Evolutionary conservation across 2,888 invertebrate species (phyloP).

Genomic region (Lepidocyrtoides sp.): DNA sequence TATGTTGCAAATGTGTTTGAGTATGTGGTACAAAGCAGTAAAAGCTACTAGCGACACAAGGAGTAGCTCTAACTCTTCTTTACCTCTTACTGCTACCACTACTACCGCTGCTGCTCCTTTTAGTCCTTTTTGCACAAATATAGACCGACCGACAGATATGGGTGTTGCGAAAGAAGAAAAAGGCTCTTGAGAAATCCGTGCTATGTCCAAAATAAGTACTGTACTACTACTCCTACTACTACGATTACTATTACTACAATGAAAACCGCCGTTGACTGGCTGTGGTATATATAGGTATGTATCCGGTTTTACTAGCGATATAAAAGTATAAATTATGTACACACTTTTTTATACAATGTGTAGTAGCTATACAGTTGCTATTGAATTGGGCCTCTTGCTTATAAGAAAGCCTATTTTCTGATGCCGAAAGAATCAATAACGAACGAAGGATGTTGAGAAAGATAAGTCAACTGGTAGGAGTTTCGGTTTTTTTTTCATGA

Average conservation of each 20-base stretch:
- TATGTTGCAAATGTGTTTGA: slow-evolving; percentile 70
- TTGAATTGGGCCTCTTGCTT: too few relatives aligned
- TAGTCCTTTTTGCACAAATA: slow-evolving; percentile 6
- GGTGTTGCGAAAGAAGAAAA: slow-evolving; percentile 42
- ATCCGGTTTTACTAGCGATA: not conserved
- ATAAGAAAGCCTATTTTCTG: too few relatives aligned
- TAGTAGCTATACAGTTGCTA: too few relatives aligned
- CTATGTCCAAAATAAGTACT: slow-evolving; percentile 46
- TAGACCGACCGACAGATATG: slow-evolving; percentile 41
- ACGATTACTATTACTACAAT: too few relatives aligned
- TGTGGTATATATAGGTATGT: slow-evolving; percentile 9
- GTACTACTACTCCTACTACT: too few relatives aligned
- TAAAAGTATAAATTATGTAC: too few relatives aligned
- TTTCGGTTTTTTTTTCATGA: not conserved
- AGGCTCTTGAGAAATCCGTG: slow-evolving; percentile 69
- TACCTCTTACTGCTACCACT: not conserved
- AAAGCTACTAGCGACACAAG: slow-evolving; percentile 38
- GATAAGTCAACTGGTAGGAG: slow-evolving; percentile 21
- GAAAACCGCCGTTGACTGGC: slow-evolving; percentile 21
- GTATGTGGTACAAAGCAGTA: slow-evolving; percentile 47
- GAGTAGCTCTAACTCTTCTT: slow-evolving; percentile 30
- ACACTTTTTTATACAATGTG: too few relatives aligned
- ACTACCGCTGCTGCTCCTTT: not conserved
- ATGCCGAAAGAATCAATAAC: slow-evolving; percentile 23
- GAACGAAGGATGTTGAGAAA: not conserved